phyloP scores from a whole-genome alignment of 2,797 vertebrate genomes.

The Coccyzus lansbergi region DNA sequence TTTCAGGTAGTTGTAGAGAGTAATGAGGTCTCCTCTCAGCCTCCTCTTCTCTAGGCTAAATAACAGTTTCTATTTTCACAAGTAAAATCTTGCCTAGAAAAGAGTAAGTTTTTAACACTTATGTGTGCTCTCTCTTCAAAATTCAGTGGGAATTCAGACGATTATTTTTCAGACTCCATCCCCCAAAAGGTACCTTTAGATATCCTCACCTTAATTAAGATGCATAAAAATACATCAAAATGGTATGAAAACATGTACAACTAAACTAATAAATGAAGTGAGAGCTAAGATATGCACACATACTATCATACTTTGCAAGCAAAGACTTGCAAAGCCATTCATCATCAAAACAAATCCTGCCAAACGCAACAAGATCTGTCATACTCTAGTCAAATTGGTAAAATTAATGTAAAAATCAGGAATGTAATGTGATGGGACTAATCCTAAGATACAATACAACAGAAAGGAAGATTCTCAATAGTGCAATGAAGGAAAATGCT shows the following conservation, averaged over 20 bases:
- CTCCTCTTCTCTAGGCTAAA: too few species aligned
- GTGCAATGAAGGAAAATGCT: background rate
- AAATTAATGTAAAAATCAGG: constrained; percentile 64
- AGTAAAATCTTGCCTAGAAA: background rate
- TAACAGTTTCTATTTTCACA: background rate
- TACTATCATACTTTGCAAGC: constrained; percentile 63
- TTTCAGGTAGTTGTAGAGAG: too few species aligned
- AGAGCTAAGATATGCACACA: constrained; percentile 52
- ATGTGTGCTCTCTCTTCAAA: background rate
- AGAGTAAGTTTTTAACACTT: background rate
- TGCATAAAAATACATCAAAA: background rate
- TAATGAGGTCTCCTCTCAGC: too few species aligned
- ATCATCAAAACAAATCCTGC: constrained; percentile 65
- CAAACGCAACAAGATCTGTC: constrained; percentile 60
- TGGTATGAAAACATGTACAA: background rate
- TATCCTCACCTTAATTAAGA: constrained; percentile 7
- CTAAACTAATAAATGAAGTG: constrained; percentile 47
- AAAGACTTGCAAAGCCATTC: constrained; percentile 59
- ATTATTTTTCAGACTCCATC: background rate
- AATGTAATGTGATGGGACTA: constrained; percentile 59
- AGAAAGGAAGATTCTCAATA: constrained; percentile 2
- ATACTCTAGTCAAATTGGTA: constrained; percentile 62
- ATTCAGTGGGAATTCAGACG: background rate
- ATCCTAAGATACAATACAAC: constrained; percentile 30
- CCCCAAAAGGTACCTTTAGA: background rate